Evolutionary conservation across 2,888 invertebrate species (phyloP), one percentile per base, ranked within the genome.

Genomic region (Plebejus melissa): DNA sequence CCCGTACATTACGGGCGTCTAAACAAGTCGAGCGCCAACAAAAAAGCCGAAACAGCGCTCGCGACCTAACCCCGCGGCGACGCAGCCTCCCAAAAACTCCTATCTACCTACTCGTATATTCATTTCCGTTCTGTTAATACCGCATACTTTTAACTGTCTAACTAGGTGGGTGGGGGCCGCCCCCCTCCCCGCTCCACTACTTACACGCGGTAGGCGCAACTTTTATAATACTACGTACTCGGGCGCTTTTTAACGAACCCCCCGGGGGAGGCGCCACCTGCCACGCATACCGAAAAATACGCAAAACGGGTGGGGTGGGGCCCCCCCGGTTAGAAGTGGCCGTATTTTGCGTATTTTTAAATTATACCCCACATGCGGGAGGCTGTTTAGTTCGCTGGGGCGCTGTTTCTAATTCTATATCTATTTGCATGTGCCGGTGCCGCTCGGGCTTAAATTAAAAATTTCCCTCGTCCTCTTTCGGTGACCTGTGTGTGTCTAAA

Each of bases 121-220:
- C 93, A 93, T 93, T 93, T 93, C 93, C 93, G 93, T 92, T 90
- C 88, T 87, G 93, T 93, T 93, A 93, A 93, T 93, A 92, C 93
- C 93, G 93, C 93, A 93, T 93, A 93, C 93, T 93, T 93, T 93
- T 93, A 93, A 93, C 93, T 93, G 93, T 92, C 93, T 93, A 93
- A 93, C 93, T 93, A 93, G 92, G 92, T 89, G 88, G 83, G 79
- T 77, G 80, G 80, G 78, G 77, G 78, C 75, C 79, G 80, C 82
- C 79, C 80, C 78, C 75, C 80, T 81, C 78, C 84, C 82, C 77
- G 75, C 77, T 88, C 83, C 87, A 93, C 93, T 93, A 93, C 93
- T 93, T 93, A 93, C 89, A 93, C 93, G 91, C 89, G 88, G 93
- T 93, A 93, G 93, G 93, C 93, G 88, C 91, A 93, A 93, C 92